Percentiles rank a stretch among this genome's conserved stretches.
Evolutionary conservation across 2,888 invertebrate genomes (phyloP).

Genomic region (Meiosimyza decipiens): DNA sequence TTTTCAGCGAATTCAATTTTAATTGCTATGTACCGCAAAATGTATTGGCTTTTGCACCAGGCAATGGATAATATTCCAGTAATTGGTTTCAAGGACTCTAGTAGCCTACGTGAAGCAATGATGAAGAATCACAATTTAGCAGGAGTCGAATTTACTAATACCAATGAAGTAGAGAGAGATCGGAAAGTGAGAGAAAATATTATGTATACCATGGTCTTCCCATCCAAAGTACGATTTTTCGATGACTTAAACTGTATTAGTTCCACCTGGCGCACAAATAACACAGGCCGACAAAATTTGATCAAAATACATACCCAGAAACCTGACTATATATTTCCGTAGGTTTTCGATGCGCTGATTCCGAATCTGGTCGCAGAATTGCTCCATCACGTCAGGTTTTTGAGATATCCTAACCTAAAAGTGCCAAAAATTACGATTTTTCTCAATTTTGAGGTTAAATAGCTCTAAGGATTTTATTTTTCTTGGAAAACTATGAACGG

Average conservation of each 20-base stretch:
- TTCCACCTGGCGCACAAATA: conserved; percentile 53
- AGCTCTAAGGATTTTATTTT: no score
- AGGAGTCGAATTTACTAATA: conserved; percentile 69
- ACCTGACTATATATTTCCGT: no score
- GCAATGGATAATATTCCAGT: conserved; percentile 7
- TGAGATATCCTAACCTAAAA: no score
- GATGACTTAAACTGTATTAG: conserved; percentile 36
- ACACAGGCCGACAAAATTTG: no score
- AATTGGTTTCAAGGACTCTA: conserved; percentile 35
- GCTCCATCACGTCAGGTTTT: no score
- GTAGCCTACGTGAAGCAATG: conserved; percentile 36
- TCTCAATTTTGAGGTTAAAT: no score
- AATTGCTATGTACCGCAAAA: conserved; percentile 48
- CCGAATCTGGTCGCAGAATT: no score
- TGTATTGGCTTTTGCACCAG: conserved; percentile 51
- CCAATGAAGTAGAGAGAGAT: not conserved
- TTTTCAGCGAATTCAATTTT: not conserved
- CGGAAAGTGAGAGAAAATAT: conserved; percentile 33
- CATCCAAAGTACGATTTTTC: conserved; percentile 51
- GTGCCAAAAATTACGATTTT: no score
- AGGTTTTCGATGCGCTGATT: no score
- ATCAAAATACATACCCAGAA: no score
- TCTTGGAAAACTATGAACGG: no score
- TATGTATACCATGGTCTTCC: conserved; percentile 49
- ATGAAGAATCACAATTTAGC: conserved; percentile 43